Conservation (phyloP, 2,113 vertebrate genomes). For the Catharus bicknelli region DNA sequence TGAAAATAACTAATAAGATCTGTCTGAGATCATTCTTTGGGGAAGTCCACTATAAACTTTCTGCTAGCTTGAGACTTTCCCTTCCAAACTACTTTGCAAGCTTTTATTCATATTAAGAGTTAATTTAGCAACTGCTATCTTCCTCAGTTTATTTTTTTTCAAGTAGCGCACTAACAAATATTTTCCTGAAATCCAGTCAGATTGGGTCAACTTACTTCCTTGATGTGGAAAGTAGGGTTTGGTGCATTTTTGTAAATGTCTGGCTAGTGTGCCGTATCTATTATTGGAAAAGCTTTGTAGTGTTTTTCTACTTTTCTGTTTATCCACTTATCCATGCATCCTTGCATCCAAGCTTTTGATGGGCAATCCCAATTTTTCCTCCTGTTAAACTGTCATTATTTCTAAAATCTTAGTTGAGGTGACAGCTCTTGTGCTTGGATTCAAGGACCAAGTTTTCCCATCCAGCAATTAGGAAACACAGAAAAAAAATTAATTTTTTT, state of each 20-base stretch:
- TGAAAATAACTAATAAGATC: not conserved
- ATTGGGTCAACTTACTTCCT: not conserved
- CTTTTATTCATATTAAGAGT: not conserved
- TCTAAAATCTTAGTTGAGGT: not conserved
- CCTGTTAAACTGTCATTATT: not conserved
- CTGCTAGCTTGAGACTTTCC: not conserved
- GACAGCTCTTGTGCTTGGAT: not conserved
- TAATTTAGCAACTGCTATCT: not conserved
- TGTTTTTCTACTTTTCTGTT: not conserved
- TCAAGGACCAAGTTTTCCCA: not conserved
- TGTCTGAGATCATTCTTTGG: not conserved
- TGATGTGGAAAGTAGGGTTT: not conserved
- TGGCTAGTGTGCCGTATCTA: not conserved
- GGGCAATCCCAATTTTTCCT: not conserved
- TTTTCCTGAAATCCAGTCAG: conserved; percentile 9
- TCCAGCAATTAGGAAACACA: not conserved
- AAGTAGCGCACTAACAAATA: not conserved
- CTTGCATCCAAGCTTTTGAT: not conserved
- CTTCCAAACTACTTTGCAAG: not conserved
- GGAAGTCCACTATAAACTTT: not conserved
- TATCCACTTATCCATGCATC: not conserved
- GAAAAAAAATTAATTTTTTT: not conserved
- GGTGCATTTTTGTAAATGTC: not conserved
- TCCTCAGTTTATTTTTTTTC: not conserved
- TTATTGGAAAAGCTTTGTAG: not conserved